phyloP scores from a whole-genome alignment of 2,113 vertebrate genomes.

The Oceanites oceanicus region DNA sequence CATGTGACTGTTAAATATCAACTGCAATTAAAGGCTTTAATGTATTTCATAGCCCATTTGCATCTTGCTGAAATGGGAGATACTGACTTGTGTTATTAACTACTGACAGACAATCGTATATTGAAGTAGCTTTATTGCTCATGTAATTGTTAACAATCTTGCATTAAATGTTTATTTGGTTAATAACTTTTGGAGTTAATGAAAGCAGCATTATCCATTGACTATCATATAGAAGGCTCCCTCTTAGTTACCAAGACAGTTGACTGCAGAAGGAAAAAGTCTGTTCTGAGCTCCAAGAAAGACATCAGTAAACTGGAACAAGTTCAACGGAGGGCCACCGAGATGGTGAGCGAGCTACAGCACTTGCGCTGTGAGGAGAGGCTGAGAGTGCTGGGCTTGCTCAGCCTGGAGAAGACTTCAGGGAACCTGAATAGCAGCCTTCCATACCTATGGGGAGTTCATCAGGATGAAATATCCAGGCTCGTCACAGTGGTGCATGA shows the following conservation, averaged over 20 bases:
- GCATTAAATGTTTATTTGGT: neutral
- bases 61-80: neutral
- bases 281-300: neutral
- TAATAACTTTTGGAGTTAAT: neutral
- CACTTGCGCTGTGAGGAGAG: neutral
- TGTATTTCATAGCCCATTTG: neutral
- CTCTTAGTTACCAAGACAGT: neutral
- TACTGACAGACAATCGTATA: neutral
- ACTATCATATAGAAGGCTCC: neutral
- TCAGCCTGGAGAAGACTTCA: neutral
- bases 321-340: neutral
- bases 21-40: neutral
- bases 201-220: neutral
- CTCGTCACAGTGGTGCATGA: fast-evolving
- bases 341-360: neutral
- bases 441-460: neutral
- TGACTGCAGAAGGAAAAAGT: neutral
- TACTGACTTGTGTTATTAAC: neutral
- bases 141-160: neutral
- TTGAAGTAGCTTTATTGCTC: neutral
- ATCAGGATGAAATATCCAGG: too few relatives aligned
- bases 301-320: neutral
- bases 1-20: conserved; percentile 6
- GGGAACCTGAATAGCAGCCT: neutral
- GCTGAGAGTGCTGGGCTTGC: neutral